Conservation (phyloP, 1,140 invertebrate genomes). For the Orius laevigatus region DNA sequence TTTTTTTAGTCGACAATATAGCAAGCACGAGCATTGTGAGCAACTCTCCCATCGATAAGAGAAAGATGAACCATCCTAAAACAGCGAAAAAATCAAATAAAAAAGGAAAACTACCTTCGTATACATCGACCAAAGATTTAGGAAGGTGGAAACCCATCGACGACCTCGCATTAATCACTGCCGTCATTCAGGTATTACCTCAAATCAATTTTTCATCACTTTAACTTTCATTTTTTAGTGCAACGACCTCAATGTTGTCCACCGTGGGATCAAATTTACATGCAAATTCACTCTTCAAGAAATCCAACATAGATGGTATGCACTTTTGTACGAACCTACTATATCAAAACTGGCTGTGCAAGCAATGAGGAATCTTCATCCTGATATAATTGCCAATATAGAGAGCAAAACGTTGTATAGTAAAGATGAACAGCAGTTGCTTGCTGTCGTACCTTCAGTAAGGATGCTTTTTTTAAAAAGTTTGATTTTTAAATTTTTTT, state of each 20-base stretch:
- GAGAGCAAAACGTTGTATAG: constrained; percentile 81
- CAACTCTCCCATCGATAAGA: constrained; percentile 4
- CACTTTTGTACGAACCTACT: constrained; percentile 78
- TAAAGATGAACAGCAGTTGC: constrained; percentile 71
- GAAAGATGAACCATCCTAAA: constrained; percentile 3
- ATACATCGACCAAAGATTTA: constrained; percentile 61
- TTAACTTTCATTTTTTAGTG: constrained; percentile 38
- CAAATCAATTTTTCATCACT: background rate
- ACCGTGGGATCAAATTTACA: constrained; percentile 88
- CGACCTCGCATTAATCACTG: constrained; percentile 83
- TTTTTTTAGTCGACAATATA: too few species aligned
- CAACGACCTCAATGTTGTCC: constrained; percentile 71
- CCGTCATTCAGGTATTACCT: constrained; percentile 65
- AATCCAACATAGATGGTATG: constrained; percentile 90
- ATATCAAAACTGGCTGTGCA: constrained; percentile 73
- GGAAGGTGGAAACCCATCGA: constrained; percentile 95
- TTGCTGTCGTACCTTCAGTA: constrained; percentile 70
- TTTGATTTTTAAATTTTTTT: constrained; percentile 3
- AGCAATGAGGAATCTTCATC: constrained; percentile 85
- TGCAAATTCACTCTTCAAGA: constrained; percentile 88
- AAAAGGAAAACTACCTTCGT: constrained; percentile 41
- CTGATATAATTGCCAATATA: constrained; percentile 70
- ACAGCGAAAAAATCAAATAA: constrained; percentile 23
- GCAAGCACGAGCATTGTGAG: constrained; percentile 6
- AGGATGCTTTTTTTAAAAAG: constrained; percentile 26